Base-by-base conservation (phyloP, 2,113 vertebrate genomes). In the Oophaga pumilio region DNA sequence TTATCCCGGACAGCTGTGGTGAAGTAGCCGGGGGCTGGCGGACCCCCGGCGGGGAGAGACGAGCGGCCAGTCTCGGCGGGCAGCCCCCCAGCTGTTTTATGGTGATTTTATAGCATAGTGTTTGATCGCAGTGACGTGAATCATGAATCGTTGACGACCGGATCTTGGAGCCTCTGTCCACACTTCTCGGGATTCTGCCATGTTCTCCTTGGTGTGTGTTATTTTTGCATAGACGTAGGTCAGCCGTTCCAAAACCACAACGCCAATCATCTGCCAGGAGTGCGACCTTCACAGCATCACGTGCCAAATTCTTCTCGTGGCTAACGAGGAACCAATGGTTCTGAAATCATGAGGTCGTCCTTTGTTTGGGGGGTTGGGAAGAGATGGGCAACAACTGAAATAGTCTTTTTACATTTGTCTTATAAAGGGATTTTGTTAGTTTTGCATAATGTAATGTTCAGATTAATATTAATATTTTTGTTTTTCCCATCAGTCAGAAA, bases 1-100 rank as follows among this genome's bases (percentile, higher is more conserved):
- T 93, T 98, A 9, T 89, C 92, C 74, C 92, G 91, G 77, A 92
- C 91, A 82, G 24, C 79, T 20, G 20, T 59, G 11, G 49, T 66
- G 89, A 95, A 94, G 91, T 94, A 92, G 80, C 1, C 3, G 0
- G n/a, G 8, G 59, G 26, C 71, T 62, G 53, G 2, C 22, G 12
- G 22, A 50, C 20, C 33, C 50, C 22, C 81, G 11, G 7, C 9
- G 62, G 26, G 9, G 9, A n/a, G n/a, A 66, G 60, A 80, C 15
- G 12, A 43, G 33, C 12, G 26, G 4, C 2, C 22, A 4, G 50
- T 9, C n/a, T 59, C 26, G 14, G 28, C n/a, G 28, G 6, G 18
- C 26, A 22, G 59, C n/a, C 56, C 33, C 33, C 15, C 24, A 43
- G 24, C 49, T 49, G 13, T 68, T 78, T 85, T 85, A 74, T 76